phyloP scores from a whole-genome alignment of 2,797 vertebrate genomes.

The Darevskia nairensis region DNA sequence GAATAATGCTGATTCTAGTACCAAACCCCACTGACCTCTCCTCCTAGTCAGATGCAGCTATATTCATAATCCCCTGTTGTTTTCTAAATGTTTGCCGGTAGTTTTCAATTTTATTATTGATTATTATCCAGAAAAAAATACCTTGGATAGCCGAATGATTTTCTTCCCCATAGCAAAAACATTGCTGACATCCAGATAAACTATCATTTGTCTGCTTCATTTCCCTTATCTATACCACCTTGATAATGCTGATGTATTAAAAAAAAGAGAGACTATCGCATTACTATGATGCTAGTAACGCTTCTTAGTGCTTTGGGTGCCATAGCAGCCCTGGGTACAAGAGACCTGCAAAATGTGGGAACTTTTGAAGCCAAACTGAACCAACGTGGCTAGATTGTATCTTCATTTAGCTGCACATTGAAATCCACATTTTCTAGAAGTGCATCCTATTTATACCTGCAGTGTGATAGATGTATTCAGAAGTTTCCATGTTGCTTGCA shows the following conservation, averaged over 20 bases:
- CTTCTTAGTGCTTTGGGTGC: not conserved
- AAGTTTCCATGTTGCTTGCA: not conserved
- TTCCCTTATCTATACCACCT: not conserved
- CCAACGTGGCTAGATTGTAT: not conserved
- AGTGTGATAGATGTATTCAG: not conserved
- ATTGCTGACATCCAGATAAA: constrained; percentile 10
- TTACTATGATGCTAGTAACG: not conserved
- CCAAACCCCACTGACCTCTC: constrained; percentile 49
- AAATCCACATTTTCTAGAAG: not conserved
- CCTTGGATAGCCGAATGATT: constrained; percentile 8
- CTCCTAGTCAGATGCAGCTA: constrained; percentile 51
- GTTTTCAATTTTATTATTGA: constrained; percentile 41
- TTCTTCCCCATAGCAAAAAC: constrained; percentile 1
- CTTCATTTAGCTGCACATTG: too few species aligned
- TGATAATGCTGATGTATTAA: not conserved
- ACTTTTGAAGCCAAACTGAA: not conserved
- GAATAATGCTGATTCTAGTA: constrained; percentile 52
- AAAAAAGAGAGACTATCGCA: not conserved
- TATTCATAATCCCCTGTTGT: constrained; percentile 64
- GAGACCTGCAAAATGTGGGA: not conserved
- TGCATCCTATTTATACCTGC: not conserved
- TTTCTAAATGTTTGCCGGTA: constrained; percentile 45
- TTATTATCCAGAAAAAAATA: constrained; percentile 11
- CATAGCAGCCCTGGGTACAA: not conserved
- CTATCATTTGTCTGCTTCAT: not conserved